phyloP scores from a whole-genome alignment of 1,140 invertebrate genomes.

The Conopomorpha cramerella region DNA sequence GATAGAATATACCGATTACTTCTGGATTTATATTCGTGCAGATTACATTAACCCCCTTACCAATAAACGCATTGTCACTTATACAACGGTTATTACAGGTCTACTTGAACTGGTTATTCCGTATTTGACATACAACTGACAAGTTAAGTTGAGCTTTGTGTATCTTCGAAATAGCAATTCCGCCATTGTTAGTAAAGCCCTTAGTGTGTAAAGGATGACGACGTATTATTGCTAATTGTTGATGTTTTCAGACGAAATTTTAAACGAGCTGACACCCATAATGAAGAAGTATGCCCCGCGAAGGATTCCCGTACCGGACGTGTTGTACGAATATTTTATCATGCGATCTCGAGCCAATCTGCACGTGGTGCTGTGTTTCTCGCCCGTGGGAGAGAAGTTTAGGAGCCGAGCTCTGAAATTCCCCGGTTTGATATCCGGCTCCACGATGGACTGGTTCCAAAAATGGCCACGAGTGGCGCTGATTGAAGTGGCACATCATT shows the following conservation, averaged over 20 bases:
- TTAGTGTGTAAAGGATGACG: too few relatives aligned
- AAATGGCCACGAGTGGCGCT: conserved; percentile 86
- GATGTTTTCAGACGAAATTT: conserved; percentile 75
- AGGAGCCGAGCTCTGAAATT: conserved; percentile 75
- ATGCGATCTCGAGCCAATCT: conserved; percentile 77
- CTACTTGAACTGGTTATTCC: too few relatives aligned
- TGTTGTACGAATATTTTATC: conserved; percentile 86
- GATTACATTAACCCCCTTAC: too few relatives aligned
- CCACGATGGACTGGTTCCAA: conserved; percentile 89
- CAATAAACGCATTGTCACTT: too few relatives aligned
- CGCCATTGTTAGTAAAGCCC: too few relatives aligned
- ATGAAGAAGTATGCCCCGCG: conserved; percentile 85
- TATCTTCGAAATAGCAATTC: too few relatives aligned
- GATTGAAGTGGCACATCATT: conserved; percentile 80
- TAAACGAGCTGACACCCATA: conserved; percentile 72
- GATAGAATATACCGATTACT: too few relatives aligned
- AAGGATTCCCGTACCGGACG: conserved; percentile 76
- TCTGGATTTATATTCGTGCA: too few relatives aligned
- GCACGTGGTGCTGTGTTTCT: conserved; percentile 86
- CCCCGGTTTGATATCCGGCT: conserved; percentile 87
- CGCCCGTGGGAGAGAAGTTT: conserved; percentile 84
- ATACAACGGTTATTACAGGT: too few relatives aligned
- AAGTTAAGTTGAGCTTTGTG: too few relatives aligned
- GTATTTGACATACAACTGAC: too few relatives aligned
- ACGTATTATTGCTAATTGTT: too few relatives aligned